Conservation (phyloP, 2,888 invertebrate genomes). For the Chrysolina americana region DNA sequence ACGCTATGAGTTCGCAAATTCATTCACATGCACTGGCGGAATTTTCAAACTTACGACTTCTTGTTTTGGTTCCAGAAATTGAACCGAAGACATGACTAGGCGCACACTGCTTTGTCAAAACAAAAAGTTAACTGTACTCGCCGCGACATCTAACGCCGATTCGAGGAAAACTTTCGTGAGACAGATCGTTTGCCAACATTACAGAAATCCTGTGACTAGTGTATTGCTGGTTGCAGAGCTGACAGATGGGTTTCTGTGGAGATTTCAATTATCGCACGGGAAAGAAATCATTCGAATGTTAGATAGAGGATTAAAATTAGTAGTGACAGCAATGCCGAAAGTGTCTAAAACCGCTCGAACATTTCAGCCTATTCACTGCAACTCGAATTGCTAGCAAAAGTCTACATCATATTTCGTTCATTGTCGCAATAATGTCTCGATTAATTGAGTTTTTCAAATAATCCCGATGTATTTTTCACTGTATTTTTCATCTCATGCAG, state of each 20-base stretch:
- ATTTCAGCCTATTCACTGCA: no score
- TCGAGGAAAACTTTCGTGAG: not conserved
- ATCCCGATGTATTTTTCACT: no score
- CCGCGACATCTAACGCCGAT: conserved; percentile 12
- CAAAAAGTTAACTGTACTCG: not conserved
- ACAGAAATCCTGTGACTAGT: not conserved
- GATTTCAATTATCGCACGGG: conserved; percentile 13
- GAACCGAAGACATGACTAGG: not conserved
- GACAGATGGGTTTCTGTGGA: not conserved
- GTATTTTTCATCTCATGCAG: no score
- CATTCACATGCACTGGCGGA: not conserved
- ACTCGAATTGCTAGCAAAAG: no score
- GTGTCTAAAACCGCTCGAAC: no score
- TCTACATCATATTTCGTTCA: no score
- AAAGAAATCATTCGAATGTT: not conserved
- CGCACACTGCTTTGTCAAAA: conserved; percentile 10
- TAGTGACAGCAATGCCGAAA: not conserved
- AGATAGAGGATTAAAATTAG: no score
- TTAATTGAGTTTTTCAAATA: no score
- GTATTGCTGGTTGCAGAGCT: conserved; percentile 16
- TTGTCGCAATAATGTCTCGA: no score
- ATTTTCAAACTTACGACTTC: conserved; percentile 3
- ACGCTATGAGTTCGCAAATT: no score
- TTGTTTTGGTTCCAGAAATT: conserved; percentile 14
- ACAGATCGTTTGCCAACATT: not conserved